phyloP scores from a whole-genome alignment of 2,888 invertebrate species.

The Drosophila leonis region DNA sequence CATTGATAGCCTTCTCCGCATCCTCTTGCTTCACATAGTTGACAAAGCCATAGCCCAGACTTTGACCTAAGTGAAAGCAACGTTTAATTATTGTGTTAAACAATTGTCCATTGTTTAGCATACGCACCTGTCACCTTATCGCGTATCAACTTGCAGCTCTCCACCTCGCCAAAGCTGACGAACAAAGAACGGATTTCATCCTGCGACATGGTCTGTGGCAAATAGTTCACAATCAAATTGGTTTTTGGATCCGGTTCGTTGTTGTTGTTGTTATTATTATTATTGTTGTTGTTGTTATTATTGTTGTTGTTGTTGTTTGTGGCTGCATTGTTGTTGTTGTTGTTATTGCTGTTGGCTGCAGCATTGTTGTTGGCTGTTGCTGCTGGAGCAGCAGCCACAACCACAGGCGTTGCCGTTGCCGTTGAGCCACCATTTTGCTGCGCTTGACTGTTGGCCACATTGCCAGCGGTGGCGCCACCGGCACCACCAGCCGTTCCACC shows the following conservation, averaged over 20 bases:
- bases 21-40: constrained; percentile 99
- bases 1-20: constrained; percentile 99
- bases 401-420: constrained; percentile 44
- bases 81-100: background rate
- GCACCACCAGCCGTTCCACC: constrained; percentile 30
- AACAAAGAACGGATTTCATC: constrained; percentile 97
- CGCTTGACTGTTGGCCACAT: constrained; percentile 88
- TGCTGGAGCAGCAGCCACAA: constrained; percentile 38
- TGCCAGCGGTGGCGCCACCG: constrained; percentile 43
- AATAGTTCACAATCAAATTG: constrained; percentile 97
- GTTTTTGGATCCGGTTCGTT: constrained; percentile 92
- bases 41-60: constrained; percentile 99
- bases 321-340: constrained; percentile 72
- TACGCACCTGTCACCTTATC: constrained; percentile 95
- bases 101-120: background rate
- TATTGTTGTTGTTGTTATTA: constrained; percentile 53
- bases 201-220: constrained; percentile 97
- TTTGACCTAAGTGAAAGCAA: constrained; percentile 90
- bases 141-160: constrained; percentile 98
- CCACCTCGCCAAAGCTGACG: constrained; percentile 97
- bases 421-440: constrained; percentile 75
- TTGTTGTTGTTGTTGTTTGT: constrained; percentile 68
- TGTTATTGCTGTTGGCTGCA: constrained; percentile 51
- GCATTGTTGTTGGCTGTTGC: constrained; percentile 86
- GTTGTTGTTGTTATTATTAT: constrained; percentile 74